A percentile compares a stretch with the other conserved stretches of the same genome.
Conservation (phyloP, 2,888 invertebrate genomes). For the Trachelus troglodyta region DNA sequence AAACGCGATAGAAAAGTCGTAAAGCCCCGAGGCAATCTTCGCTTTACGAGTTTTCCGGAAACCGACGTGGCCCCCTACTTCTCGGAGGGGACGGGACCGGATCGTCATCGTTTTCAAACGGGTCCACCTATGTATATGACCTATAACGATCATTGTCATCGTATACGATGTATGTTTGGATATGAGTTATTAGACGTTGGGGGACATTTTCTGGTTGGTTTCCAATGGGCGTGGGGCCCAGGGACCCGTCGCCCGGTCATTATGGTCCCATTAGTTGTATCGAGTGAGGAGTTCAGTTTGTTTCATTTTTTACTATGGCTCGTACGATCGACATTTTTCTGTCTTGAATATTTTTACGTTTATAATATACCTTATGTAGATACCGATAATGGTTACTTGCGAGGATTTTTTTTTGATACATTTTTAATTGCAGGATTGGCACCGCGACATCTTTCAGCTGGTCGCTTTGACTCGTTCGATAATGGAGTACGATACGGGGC, state of each 20-base stretch:
- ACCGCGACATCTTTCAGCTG: not conserved
- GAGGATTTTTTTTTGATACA: not conserved
- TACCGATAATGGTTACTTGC: not conserved
- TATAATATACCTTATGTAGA: not conserved
- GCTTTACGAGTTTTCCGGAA: constrained; percentile 51
- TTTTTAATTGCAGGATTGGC: not conserved
- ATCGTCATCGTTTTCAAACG: not conserved
- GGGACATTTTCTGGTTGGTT: constrained; percentile 20
- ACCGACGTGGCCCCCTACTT: constrained; percentile 15
- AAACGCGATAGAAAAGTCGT: constrained; percentile 56
- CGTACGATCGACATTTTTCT: constrained; percentile 13
- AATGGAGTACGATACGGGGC: not conserved
- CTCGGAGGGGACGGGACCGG: not conserved
- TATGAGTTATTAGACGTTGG: constrained; percentile 2
- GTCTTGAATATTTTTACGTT: not conserved
- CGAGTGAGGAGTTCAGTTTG: constrained; percentile 17
- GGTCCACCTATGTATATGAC: not conserved
- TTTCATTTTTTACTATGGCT: constrained; percentile 1
- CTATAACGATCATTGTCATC: not conserved
- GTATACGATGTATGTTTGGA: not conserved
- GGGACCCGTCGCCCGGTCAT: constrained; percentile 40
- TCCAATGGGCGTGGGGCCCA: constrained; percentile 22
- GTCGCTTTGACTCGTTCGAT: not conserved
- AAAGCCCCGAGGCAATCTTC: constrained; percentile 53
- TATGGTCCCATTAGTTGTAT: constrained; percentile 50